Evolutionary conservation across 2,888 invertebrate genomes (phyloP), one percentile per base, ranked within the genome.

Genomic region (Tenodera sinensis): DNA sequence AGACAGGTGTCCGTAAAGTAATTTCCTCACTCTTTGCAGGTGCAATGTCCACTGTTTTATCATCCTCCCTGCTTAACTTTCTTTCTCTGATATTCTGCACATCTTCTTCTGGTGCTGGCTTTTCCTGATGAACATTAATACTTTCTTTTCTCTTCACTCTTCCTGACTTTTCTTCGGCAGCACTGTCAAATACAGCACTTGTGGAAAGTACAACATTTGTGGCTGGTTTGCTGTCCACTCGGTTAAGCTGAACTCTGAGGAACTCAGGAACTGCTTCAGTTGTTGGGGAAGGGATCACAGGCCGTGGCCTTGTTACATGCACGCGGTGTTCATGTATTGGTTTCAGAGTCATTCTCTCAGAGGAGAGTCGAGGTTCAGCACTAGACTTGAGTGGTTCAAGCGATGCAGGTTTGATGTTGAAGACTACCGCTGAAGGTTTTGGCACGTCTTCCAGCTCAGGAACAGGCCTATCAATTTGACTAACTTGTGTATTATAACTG

Each of bases 211-310:
- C 96, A 71, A 96, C 94, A 92, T 96, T 95, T 71, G 95, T 95
- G 15, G 94, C 92, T 0, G 95, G 95, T 91, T 95, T 95, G 15
- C 94, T 93, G 91, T 96, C 96, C 9, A 96, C 96, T 92, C 95
- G 95, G 92, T 96, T 96, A 85, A 96, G 92, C 92, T 96, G 96
- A 89, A 96, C 95, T 92, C 96, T 95, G 90, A 96, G 93, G 92
- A 96, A 96, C 92, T 97, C 96, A 0, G 96, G 96, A 25, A 96
- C 94, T 84, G 90, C 91, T 89, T 85, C 85, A 54, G 84, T n/a
- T 30, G 84, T 28, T 28, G 85, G 25, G 14, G 88, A 81, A 30
- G 84, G 27, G 20, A 12, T n/a, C 25, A 71, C 8, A 34, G 27
- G 3, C 8, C 87, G 85, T 27, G 28, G 27, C 25, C 83, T 83